These are phyloP conservation scores for Eptesicus fuscus DNA, from an alignment of 2,113 vertebrate species.

Conservation along the genomic window DNA sequence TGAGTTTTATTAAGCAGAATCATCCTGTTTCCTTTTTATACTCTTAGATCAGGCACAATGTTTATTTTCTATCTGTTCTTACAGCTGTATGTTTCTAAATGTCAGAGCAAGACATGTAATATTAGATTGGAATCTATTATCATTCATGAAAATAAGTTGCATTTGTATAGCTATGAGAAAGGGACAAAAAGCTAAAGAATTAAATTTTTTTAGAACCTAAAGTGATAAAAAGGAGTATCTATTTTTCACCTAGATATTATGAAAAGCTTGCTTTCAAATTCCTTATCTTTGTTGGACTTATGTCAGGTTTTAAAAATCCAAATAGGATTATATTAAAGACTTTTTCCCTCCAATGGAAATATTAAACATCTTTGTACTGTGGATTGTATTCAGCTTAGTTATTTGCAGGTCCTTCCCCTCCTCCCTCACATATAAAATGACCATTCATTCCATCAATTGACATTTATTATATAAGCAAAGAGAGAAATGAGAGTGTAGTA, in stretches of 20 bases:
- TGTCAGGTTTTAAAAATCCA: not conserved
- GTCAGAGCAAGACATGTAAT: slow-evolving; percentile 15
- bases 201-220: not conserved
- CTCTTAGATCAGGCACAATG: not conserved
- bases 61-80: not conserved
- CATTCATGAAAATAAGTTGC: slow-evolving; percentile 34
- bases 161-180: slow-evolving; percentile 40
- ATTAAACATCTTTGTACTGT: not conserved
- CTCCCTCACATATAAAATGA: not conserved
- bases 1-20: slow-evolving; percentile 34
- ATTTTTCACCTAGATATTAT: not conserved
- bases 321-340: not conserved
- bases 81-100: slow-evolving; percentile 48
- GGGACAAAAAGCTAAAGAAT: slow-evolving; percentile 25
- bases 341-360: not conserved
- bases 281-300: not conserved
- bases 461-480: not conserved
- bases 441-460: not conserved
- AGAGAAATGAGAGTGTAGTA: not conserved
- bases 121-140: slow-evolving; percentile 43
- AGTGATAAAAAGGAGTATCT: not conserved
- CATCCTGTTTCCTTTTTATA: not conserved
- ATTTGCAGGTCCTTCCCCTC: not conserved
- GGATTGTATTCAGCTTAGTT: not conserved
- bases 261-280: not conserved